Conservation (phyloP, 2,888 invertebrate genomes). For the Tetragonisca angustula region DNA sequence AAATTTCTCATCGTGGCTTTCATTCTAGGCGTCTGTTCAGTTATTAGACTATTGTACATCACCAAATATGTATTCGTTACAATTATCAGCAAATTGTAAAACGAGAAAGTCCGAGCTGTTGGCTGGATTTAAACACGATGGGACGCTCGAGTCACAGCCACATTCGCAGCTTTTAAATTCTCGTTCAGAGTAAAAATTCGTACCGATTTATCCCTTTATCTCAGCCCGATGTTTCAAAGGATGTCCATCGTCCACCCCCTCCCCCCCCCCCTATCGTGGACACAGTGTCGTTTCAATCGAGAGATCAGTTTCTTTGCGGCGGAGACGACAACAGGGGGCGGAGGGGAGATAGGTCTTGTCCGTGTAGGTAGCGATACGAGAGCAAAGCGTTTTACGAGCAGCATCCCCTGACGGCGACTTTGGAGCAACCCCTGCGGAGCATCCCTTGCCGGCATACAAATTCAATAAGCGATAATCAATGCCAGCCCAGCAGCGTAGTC, state of each 20-base stretch:
- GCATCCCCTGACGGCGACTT: conserved; percentile 71
- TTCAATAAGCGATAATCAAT: conserved; percentile 83
- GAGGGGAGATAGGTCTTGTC: conserved; percentile 35
- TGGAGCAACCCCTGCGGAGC: conserved; percentile 68
- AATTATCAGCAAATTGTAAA: too few species aligned
- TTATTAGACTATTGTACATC: too few species aligned
- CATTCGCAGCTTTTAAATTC: too few species aligned
- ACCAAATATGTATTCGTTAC: too few species aligned
- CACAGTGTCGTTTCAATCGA: background rate
- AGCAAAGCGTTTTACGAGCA: conserved; percentile 65
- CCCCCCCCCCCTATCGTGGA: background rate
- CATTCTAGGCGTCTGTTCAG: too few species aligned
- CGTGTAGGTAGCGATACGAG: conserved; percentile 42
- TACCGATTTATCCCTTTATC: background rate
- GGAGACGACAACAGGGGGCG: conserved; percentile 1
- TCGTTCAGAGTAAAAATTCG: too few species aligned
- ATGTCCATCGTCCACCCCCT: background rate
- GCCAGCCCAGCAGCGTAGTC: conserved; percentile 77
- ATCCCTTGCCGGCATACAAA: conserved; percentile 76
- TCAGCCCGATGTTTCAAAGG: background rate
- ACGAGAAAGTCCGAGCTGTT: too few species aligned
- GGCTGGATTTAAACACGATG: too few species aligned
- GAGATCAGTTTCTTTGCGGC: conserved; percentile 29
- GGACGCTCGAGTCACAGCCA: too few species aligned
- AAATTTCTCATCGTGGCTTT: too few species aligned